Base-by-base conservation (phyloP, 2,113 vertebrate species). In the Scalopus aquaticus region DNA sequence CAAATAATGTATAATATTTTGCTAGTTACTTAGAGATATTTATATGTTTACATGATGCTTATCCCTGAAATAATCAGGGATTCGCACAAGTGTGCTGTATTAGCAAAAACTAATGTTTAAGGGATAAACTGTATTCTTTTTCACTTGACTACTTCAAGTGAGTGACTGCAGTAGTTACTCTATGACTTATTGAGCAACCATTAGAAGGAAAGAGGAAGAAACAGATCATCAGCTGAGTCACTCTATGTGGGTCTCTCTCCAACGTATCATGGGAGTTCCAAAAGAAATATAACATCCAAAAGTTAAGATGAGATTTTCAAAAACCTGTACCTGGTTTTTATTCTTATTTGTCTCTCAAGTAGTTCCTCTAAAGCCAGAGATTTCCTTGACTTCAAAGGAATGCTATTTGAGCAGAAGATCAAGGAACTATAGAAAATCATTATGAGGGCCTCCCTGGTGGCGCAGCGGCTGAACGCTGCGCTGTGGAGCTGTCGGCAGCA, bases 71-170 rank as follows among this genome's bases (percentile, higher is more conserved):
- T 88, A 88, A 35, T 70, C 42, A 91, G 64, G 56, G 79, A 22
- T 32, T 94, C 88, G 87, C 54, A 84, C 46, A 95, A 96, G 51
- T 77, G 5, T 89, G 82, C 37, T 82, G 12, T 84, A 19, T 49
- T 91, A 91, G 73, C 73, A 95, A 67, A 95, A 95, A 91, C 89
- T 76, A 89, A 28, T 44, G 5, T 85, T 62, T 77, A 77, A 94
- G 60, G 42, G 39, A 95, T 39, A 72, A 90, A 64, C 39, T 28
- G 49, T 69, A 95, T 60, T 69, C 42, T 62, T 79, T 95, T 92
- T 83, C 58, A 91, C 54, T 83, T 94, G 69, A 83, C 51, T 89
- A 54, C 54, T 82, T 79, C 46, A 90, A 28, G 67, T 77, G 0
- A 58, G 8, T 37, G 88, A 46, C 26, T 30, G 69, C 30, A 85